Conservation (phyloP, 2,797 vertebrate genomes). For the Pelodytes ibericus region DNA sequence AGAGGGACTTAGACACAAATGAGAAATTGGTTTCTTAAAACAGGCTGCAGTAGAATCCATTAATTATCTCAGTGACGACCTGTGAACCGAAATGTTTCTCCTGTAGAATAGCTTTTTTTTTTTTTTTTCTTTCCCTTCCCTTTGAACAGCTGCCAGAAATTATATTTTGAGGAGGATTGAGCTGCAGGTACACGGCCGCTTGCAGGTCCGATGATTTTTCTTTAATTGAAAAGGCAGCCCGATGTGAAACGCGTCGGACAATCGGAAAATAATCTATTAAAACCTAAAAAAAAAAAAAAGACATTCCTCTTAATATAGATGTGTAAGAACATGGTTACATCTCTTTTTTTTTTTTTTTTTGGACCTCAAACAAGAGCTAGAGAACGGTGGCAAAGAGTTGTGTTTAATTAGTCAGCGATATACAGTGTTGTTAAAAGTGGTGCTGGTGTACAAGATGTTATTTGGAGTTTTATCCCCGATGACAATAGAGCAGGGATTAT, state of each 20-base stretch:
- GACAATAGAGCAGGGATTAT: too few species aligned
- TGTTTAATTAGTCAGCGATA: too few species aligned
- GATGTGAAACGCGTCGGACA: too few species aligned
- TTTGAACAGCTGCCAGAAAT: neutral
- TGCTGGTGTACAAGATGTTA: too few species aligned
- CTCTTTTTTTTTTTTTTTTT: too few species aligned
- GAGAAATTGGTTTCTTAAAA: constrained; percentile 58
- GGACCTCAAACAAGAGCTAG: too few species aligned
- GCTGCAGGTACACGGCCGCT: neutral
- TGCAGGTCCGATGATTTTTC: neutral
- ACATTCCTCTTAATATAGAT: too few species aligned
- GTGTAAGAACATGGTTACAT: too few species aligned
- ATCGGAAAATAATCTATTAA: neutral
- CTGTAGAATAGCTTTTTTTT: neutral
- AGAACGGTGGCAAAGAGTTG: too few species aligned
- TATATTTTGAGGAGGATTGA: neutral
- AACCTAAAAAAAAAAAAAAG: neutral
- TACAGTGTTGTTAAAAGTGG: too few species aligned
- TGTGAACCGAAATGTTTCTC: neutral
- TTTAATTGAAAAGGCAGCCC: neutral
- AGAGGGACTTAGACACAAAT: constrained; percentile 61
- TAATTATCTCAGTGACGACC: neutral
- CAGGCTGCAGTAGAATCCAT: neutral
- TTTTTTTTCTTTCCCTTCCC: too few species aligned
- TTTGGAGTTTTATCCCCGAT: too few species aligned